A percentile compares a stretch with the other conserved stretches of the same genome.
phyloP scores from a whole-genome alignment of 2,797 vertebrate genomes.

The Fundulus diaphanus region DNA sequence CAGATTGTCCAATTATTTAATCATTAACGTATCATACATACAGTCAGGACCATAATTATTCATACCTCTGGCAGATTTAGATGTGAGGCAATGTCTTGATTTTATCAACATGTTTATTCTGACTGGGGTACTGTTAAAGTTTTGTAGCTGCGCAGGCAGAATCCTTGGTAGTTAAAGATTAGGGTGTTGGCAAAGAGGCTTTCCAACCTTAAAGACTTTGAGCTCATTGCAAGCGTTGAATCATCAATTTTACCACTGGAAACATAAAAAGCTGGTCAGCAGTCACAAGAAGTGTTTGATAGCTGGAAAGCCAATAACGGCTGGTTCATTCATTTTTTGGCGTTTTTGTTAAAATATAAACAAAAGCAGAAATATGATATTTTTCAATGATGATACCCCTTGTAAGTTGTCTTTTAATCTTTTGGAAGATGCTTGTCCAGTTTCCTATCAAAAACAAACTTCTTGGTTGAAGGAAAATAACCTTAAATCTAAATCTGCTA shows the following conservation, averaged over 20 bases:
- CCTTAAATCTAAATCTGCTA: neutral
- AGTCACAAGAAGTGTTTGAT: neutral
- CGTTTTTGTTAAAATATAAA: neutral
- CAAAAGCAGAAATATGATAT: neutral
- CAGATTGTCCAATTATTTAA: neutral
- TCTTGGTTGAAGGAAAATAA: neutral
- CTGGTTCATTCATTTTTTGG: neutral
- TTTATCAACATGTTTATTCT: neutral
- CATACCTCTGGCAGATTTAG: neutral
- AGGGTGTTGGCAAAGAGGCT: too few relatives aligned
- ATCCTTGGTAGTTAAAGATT: too few relatives aligned
- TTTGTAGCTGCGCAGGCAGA: too few relatives aligned
- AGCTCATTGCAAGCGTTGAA: too few relatives aligned
- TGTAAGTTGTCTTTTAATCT: neutral
- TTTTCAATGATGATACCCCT: neutral
- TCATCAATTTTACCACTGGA: neutral
- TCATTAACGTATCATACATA: neutral
- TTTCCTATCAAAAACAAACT: neutral
- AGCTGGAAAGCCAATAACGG: neutral
- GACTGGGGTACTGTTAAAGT: too few relatives aligned
- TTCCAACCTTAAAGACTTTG: too few relatives aligned
- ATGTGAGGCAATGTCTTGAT: neutral
- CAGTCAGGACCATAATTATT: neutral
- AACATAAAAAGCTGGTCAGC: neutral
- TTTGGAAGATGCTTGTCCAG: neutral